Evolutionary conservation across 2,113 vertebrate genomes (phyloP), one percentile per base, ranked within the genome.

Genomic region (Ochotona princeps): DNA sequence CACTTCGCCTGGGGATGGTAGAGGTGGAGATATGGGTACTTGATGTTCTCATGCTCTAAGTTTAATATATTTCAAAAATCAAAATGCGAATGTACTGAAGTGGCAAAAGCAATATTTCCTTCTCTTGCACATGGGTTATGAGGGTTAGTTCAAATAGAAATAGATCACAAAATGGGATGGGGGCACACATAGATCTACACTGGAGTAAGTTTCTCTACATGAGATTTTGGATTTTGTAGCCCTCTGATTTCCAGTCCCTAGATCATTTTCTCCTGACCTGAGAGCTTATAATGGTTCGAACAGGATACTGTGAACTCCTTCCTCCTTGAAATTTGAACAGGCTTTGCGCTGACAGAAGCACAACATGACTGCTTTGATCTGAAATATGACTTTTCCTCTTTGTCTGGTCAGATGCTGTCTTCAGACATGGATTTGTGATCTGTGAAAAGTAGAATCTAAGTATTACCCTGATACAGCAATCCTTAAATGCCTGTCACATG

Each of bases 271-370:
- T 90, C 79, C 21, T 83, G 92, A 92, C 75, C 78, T 47, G 54
- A 74, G 65, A 75, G 69, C 87, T 88, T 96, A 66, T 91, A 91
- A 61, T 84, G 51, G 78, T 87, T 30, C 54, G 78, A 80, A 57
- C 65, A 83, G 67, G 86, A 32, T 61, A 73, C 32, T 67, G 2
- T 73, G 74, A 87, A 84, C 49, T 73, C 47, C 82, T 93, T 87
- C 91, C 32, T 72, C 67, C 94, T 94, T 95, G 92, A 90, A 96
- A 89, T 65, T 49, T 63, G 75, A 97, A 78, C 0, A 3, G 82
- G 47, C 90, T 95, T 79, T 76, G 65, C 89, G 84, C 85, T 67
- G 67, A 90, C 79, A 89, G 83, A 87, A 75, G 44, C 69, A 82
- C 30, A 92, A 69, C 73, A 61, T n/a, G 67, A 38, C n/a, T 81